Evolutionary conservation across 2,113 vertebrate species (phyloP), one percentile per base, ranked within the genome.

Genomic region (Myotis davidii): DNA sequence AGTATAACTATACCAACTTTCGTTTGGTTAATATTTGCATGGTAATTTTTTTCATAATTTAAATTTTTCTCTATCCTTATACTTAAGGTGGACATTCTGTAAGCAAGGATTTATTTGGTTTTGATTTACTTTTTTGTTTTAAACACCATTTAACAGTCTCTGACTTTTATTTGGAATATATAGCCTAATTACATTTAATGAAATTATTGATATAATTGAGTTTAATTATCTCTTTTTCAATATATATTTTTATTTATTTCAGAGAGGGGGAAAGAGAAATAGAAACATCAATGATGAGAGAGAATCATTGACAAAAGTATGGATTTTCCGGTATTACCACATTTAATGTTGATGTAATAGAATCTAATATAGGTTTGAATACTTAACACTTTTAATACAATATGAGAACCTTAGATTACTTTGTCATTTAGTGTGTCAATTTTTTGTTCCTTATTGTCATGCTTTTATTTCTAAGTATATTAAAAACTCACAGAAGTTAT

Each of bases 161-260:
- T 86, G 11, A 32, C 32, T 61, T 95, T 78, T n/a, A 83, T 50
- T 64, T 88, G 39, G 3, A 87, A 34, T 74, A 45, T 77, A 34
- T 18, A 29, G n/a, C 59, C n/a, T 72, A 10, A 87, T 79, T 87
- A 65, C 5, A 70, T 92, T 91, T 95, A 88, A 77, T 85, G 59
- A 85, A 91, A 59, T 82, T 78, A 70, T 3, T 85, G 27, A 56
- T 61, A 9, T 3, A 84, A 9, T 25, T 84, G 14, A 88, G 11
- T 67, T 95, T 72, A 50, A 56, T 17, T 29, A 48, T 2, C 9
- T 67, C 18, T 73, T 78, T 50, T 61, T 27, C 5, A 83, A 85
- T 21, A n/a, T 69, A 73, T 52, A 6, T 84, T 79, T 69, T 76
- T 61, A 61, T 27, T 61, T 10, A 11, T 61, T 61, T 61, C 59